These are phyloP conservation scores for Oligia latruncula DNA, from an alignment of 2,888 invertebrate species.

Conservation along the genomic window DNA sequence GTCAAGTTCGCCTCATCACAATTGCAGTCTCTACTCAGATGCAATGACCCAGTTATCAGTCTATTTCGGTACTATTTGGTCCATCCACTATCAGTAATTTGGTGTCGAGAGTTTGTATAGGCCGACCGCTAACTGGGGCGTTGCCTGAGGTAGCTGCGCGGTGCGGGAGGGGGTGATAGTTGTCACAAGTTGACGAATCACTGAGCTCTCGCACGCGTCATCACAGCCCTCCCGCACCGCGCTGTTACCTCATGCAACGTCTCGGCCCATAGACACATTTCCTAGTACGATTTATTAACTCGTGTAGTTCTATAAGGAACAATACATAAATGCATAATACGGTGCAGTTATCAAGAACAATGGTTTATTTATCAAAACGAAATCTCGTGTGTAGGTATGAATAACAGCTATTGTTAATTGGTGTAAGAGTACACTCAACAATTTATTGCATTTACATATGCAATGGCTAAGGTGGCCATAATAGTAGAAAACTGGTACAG, in stretches of 20 bases:
- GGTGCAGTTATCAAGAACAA: constrained; percentile 32
- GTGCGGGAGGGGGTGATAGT: no score
- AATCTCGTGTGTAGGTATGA: constrained; percentile 12
- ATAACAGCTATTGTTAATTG: constrained; percentile 40
- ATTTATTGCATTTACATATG: constrained; percentile 9
- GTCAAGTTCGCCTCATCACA: neutral
- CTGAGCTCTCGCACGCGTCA: no score
- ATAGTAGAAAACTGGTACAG: neutral
- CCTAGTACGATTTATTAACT: constrained; percentile 6
- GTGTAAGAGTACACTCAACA: constrained; percentile 21
- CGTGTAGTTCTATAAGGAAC: neutral
- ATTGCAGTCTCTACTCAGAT: neutral
- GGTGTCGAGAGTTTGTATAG: neutral
- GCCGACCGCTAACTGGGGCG: no score
- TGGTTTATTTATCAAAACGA: constrained; percentile 28
- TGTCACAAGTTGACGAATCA: no score
- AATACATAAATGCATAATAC: constrained; percentile 21
- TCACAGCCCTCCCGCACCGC: no score
- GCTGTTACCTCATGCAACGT: no score
- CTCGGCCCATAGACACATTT: neutral
- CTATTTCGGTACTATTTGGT: constrained; percentile 28
- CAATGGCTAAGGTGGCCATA: neutral
- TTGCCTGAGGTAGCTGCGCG: no score
- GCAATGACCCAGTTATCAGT: neutral
- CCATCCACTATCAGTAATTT: constrained; percentile 1